Evolutionary conservation across 2,113 vertebrate species (phyloP), one percentile per base, ranked within the genome.

Genomic region (Aphyosemion australe): DNA sequence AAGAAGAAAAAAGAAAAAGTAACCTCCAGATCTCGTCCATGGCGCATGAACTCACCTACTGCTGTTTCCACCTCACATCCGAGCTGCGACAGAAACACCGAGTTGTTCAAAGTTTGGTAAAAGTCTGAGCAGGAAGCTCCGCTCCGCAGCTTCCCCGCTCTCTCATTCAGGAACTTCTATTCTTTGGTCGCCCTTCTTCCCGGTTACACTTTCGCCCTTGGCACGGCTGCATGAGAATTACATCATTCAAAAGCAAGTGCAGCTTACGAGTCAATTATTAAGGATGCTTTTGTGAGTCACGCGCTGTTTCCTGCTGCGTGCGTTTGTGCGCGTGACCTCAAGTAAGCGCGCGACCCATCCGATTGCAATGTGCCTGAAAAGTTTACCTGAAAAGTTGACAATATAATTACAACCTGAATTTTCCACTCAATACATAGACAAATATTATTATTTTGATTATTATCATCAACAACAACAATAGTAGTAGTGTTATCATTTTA

Each of bases 201-300:
- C 52, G 61, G 31, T 76, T 64, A 72, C 56, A 64, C 75, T 58
- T 82, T 79, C 69, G 71, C 73, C 84, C 78, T 85, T 80, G 71
- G 74, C 68, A 37, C 41, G 7, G 51, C 50, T 62, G 31, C 5
- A 3, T 16, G 52, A 34, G 56, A 50, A 13, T 57, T n/a, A 78
- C 65, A 69, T 80, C 53, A 81, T 61, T 46, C 69, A 31, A 66
- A 56, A 76, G 63, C 1, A 46, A 82, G 68, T 6, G 18, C 12
- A 62, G 49, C 37, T 54, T 14, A 60, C 47, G 37, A 65, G 66
- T 65, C 26, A 68, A 66, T 60, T 49, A 81, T 73, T 69, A 62
- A 55, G 16, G 2, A 5, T 63, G 6, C 42, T 32, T 57, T 42
- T 48, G 14, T 47, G n/a, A 19, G 46, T 19, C 46, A 48, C 46